Evolutionary conservation across 2,888 invertebrate genomes (phyloP).

Genomic region (Marronus borbonicus): DNA sequence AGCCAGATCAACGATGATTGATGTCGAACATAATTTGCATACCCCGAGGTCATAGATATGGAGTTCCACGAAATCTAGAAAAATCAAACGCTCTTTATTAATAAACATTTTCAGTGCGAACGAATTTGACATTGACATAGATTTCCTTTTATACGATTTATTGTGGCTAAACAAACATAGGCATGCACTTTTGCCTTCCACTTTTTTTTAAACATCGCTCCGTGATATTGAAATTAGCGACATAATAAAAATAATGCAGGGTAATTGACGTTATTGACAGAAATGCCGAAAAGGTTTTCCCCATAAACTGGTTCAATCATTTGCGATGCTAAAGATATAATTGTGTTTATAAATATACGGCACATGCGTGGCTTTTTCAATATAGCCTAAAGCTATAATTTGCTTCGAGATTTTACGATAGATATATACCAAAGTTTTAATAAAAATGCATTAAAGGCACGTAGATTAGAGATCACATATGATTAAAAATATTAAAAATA

Average conservation of each 20-base stretch:
- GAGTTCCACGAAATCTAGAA: conserved; percentile 24
- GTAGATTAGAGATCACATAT: no score
- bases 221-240: background rate
- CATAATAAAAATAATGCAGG: background rate
- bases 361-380: no score
- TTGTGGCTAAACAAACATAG: conserved; percentile 2
- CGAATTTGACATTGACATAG: conserved; percentile 35
- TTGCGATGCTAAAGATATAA: background rate
- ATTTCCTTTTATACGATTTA: conserved; percentile 40
- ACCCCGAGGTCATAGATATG: conserved; percentile 3
- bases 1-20: conserved; percentile 16
- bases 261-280: conserved; percentile 35
- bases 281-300: conserved; percentile 19
- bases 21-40: conserved; percentile 30
- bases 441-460: no score
- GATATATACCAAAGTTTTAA: no score
- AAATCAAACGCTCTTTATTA: conserved; percentile 22
- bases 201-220: background rate
- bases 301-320: background rate
- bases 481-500: no score
- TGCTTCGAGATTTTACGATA: no score
- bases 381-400: no score
- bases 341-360: background rate
- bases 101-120: conserved; percentile 11
- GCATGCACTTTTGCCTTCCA: background rate